phyloP scores from a whole-genome alignment of 2,888 invertebrate species.

The Drosophila mercatorum region DNA sequence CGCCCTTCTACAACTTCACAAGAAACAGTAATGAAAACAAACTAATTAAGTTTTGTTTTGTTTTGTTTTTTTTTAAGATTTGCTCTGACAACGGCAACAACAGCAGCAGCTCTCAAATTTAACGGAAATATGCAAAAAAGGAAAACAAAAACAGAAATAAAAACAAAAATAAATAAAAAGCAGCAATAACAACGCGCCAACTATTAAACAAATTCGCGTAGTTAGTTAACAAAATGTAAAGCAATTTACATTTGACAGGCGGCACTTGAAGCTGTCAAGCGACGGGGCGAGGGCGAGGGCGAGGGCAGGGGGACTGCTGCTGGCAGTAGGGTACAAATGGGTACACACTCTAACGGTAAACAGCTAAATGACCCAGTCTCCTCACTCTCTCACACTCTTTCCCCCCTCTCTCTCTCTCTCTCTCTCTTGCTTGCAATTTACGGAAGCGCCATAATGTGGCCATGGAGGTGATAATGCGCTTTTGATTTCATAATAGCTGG shows the following conservation, averaged over 20 bases:
- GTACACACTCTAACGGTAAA: conserved; percentile 34
- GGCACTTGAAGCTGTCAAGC: conserved; percentile 43
- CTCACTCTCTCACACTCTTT: too few relatives aligned
- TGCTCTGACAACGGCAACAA: conserved; percentile 8
- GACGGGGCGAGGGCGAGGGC: background rate
- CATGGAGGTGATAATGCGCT: conserved; percentile 21
- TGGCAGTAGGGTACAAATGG: background rate
- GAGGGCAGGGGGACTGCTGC: background rate
- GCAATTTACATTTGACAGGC: conserved; percentile 45
- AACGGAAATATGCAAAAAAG: conserved; percentile 58
- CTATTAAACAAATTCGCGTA: conserved; percentile 24
- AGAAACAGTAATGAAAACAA: background rate
- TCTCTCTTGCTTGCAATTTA: background rate
- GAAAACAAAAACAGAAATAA: conserved; percentile 32
- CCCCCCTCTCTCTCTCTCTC: too few relatives aligned
- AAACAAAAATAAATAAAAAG: conserved; percentile 19
- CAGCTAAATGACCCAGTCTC: conserved; percentile 38
- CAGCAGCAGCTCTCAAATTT: conserved; percentile 32
- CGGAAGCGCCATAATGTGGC: conserved; percentile 29
- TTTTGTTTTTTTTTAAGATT: conserved; percentile 20
- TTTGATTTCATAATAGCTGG: background rate
- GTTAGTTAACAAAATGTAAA: conserved; percentile 41
- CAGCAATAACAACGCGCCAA: conserved; percentile 15
- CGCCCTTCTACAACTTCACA: too few relatives aligned
- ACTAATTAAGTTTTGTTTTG: conserved; percentile 23